These are phyloP conservation scores for Glyphotaelius pellucidus DNA, from an alignment of 2,888 invertebrate species.

Conservation along the genomic window DNA sequence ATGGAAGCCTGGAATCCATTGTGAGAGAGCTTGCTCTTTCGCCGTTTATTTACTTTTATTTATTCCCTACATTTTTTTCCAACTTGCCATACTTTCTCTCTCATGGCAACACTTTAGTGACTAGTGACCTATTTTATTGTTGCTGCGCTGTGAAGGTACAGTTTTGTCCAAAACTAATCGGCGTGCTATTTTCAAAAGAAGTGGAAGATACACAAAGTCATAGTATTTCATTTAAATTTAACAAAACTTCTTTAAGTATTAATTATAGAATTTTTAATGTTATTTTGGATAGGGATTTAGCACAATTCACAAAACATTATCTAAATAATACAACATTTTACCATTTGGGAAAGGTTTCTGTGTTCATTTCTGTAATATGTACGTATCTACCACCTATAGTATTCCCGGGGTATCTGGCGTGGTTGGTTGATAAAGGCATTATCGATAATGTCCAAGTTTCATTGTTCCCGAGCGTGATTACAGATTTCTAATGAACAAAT, in stretches of 20 bases:
- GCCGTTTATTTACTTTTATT: too few species aligned
- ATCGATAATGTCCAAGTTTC: too few species aligned
- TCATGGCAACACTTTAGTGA: too few species aligned
- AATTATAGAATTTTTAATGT: neutral
- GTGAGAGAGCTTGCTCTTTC: too few species aligned
- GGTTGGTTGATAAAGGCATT: too few species aligned
- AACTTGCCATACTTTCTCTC: too few species aligned
- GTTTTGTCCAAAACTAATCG: neutral
- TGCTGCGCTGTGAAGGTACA: neutral
- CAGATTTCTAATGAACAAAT: too few species aligned
- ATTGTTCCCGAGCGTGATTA: too few species aligned
- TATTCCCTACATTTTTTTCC: too few species aligned
- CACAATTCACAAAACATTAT: neutral
- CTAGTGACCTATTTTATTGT: neutral
- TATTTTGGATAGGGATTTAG: neutral
- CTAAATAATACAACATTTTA: neutral
- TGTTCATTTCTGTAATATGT: neutral
- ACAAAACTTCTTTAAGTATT: neutral
- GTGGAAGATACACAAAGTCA: too few species aligned
- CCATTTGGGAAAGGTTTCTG: neutral
- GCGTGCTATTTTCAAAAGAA: neutral
- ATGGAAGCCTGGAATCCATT: too few species aligned
- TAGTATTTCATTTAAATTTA: neutral
- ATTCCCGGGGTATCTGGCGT: too few species aligned
- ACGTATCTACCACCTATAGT: neutral